A percentile compares a stretch with the other conserved stretches of the same genome.
phyloP scores from a whole-genome alignment of 2,113 vertebrate genomes.

The Acrocephalus kingi region DNA sequence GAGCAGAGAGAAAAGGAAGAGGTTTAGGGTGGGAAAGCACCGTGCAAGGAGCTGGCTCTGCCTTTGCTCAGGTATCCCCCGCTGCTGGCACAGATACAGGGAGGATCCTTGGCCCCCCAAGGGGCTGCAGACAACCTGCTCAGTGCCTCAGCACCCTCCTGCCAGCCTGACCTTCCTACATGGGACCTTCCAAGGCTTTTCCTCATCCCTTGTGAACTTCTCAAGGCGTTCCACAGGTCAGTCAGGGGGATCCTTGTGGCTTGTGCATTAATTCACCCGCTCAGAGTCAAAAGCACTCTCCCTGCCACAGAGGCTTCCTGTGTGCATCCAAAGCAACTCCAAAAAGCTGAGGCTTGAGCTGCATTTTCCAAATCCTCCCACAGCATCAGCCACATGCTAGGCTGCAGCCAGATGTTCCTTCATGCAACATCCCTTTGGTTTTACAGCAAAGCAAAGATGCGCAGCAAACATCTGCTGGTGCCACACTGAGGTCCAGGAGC shows the following conservation, averaged over 20 bases:
- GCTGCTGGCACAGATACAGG: fast-evolving
- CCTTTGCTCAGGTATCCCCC: fast-evolving
- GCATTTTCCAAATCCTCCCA: not conserved
- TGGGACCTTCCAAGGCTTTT: not conserved
- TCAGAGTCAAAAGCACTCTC: fast-evolving
- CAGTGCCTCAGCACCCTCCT: not conserved
- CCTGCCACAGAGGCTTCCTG: not conserved
- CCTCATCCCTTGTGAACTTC: not conserved
- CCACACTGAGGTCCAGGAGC: not conserved
- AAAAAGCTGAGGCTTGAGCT: not conserved
- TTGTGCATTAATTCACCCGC: fast-evolving
- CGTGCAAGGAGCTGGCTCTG: not conserved
- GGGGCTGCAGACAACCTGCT: not conserved
- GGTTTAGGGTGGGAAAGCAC: not conserved
- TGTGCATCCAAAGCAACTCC: not conserved
- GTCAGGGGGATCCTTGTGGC: not conserved
- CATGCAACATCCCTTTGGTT: not conserved
- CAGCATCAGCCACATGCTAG: not conserved
- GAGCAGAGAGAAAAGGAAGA: not conserved
- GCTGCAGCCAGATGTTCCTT: not conserved
- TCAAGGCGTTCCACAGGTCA: not conserved
- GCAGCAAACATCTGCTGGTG: not conserved
- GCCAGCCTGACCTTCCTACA: not conserved
- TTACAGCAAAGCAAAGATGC: not conserved
- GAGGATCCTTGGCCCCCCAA: fast-evolving